Evolutionary conservation across 2,888 invertebrate genomes (phyloP).

Genomic region (Unio delphinus): DNA sequence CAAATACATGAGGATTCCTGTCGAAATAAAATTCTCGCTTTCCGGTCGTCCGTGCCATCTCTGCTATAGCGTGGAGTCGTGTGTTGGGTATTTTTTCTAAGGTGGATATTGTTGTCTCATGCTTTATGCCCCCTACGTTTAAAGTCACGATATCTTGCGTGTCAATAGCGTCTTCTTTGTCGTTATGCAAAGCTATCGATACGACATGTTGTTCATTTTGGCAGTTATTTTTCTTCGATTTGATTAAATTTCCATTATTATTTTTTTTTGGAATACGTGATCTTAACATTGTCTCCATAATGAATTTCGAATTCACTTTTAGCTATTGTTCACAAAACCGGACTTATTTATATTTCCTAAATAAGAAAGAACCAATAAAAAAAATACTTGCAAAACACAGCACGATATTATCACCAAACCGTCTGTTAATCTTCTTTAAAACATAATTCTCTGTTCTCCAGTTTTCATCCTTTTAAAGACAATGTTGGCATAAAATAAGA

Average conservation of each 20-base stretch:
- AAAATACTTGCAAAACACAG: too few species aligned
- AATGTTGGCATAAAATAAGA: too few species aligned
- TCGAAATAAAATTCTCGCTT: slow-evolving; percentile 48
- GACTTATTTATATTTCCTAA: too few species aligned
- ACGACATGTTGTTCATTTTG: background rate
- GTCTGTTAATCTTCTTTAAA: too few species aligned
- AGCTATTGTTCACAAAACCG: too few species aligned
- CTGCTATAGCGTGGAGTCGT: slow-evolving; percentile 34
- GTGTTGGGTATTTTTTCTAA: slow-evolving; percentile 39
- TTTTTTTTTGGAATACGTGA: slow-evolving; percentile 14
- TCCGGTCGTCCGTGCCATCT: slow-evolving; percentile 38
- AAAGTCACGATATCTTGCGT: slow-evolving; percentile 32
- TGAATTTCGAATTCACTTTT: too few species aligned
- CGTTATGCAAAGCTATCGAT: background rate
- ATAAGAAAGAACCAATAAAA: too few species aligned
- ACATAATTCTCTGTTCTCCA: too few species aligned
- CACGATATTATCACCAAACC: too few species aligned
- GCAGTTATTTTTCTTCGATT: slow-evolving; percentile 21
- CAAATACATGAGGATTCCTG: slow-evolving; percentile 47
- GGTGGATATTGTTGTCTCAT: slow-evolving; percentile 43
- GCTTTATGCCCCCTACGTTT: slow-evolving; percentile 43
- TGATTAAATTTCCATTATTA: slow-evolving; percentile 30
- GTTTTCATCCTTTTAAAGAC: too few species aligned
- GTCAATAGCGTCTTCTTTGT: too few species aligned
- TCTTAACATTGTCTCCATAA: too few species aligned